These are phyloP conservation scores for Neodontobutis hainanensis DNA, from an alignment of 2,113 vertebrate genomes.

Conservation along the genomic window DNA sequence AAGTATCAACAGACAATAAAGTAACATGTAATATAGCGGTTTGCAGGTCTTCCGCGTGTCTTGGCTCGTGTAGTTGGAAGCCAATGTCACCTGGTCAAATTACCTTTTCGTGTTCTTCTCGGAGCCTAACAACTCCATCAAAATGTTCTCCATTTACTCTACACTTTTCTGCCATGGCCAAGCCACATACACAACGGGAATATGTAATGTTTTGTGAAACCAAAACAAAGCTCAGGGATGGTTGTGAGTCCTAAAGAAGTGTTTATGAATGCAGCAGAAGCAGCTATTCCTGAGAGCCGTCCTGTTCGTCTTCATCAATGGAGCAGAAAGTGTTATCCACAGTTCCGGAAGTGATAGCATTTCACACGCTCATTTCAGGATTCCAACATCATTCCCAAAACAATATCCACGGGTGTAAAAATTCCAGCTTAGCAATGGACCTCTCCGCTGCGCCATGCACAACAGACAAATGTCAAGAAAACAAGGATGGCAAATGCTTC, in stretches of 20 bases:
- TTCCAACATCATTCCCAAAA: slow-evolving; percentile 61
- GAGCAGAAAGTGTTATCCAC: slow-evolving; percentile 76
- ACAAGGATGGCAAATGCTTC: background rate
- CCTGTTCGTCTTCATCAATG: slow-evolving; percentile 77
- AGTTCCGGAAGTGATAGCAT: slow-evolving; percentile 81
- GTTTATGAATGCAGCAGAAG: slow-evolving; percentile 86
- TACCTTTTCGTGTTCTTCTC: slow-evolving; percentile 89
- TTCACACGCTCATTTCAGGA: slow-evolving; percentile 86
- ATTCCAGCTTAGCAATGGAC: slow-evolving; percentile 45
- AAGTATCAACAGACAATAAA: too few species aligned
- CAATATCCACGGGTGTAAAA: slow-evolving; percentile 50
- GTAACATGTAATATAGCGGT: too few species aligned
- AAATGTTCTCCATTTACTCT: slow-evolving; percentile 55
- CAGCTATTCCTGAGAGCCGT: slow-evolving; percentile 76
- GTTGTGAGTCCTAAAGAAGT: slow-evolving; percentile 92
- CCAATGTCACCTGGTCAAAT: slow-evolving; percentile 33
- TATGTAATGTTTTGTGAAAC: slow-evolving; percentile 28
- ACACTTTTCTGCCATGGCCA: slow-evolving; percentile 66
- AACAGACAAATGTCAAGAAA: background rate
- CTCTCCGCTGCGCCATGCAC: slow-evolving; percentile 73
- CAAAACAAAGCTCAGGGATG: slow-evolving; percentile 77
- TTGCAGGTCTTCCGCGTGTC: slow-evolving; percentile 30
- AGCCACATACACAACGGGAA: slow-evolving; percentile 33
- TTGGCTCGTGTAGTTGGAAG: background rate
- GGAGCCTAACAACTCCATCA: slow-evolving; percentile 80